phyloP scores from a whole-genome alignment of 2,797 vertebrate species.

The Pteronotus mesoamericanus region DNA sequence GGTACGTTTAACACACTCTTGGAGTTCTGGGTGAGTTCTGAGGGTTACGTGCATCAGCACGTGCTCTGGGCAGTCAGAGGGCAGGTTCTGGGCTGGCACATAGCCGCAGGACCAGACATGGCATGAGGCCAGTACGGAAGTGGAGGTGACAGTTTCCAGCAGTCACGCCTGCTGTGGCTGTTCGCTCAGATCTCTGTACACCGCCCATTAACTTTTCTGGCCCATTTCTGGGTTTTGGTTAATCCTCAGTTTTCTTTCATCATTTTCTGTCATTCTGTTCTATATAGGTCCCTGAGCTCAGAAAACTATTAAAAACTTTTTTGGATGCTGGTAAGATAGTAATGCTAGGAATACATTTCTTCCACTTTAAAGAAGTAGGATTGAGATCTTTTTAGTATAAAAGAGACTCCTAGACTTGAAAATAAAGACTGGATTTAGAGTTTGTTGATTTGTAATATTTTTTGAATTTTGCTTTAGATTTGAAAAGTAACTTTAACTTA shows the following conservation, averaged over 20 bases:
- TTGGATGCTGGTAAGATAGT: too few species aligned
- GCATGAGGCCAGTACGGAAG: rapidly evolving
- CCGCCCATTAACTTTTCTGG: rapidly evolving
- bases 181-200: rapidly evolving
- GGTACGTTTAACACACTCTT: rapidly evolving
- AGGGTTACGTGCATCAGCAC: neutral
- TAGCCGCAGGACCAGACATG: rapidly evolving
- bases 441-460: neutral
- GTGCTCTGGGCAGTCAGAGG: neutral
- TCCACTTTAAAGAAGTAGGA: neutral
- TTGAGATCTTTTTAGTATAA: neutral
- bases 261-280: neutral
- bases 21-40: neutral
- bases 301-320: neutral
- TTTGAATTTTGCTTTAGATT: neutral
- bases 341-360: neutral
- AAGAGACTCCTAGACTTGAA: neutral
- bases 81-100: neutral
- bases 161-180: rapidly evolving
- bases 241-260: neutral
- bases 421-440: neutral
- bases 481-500: neutral
- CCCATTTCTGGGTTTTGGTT: neutral
- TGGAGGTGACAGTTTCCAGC: rapidly evolving
- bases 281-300: neutral